Evolutionary conservation across 2,888 invertebrate genomes (phyloP), one percentile per base, ranked within the genome.

Genomic region (Zonitis immaculata): DNA sequence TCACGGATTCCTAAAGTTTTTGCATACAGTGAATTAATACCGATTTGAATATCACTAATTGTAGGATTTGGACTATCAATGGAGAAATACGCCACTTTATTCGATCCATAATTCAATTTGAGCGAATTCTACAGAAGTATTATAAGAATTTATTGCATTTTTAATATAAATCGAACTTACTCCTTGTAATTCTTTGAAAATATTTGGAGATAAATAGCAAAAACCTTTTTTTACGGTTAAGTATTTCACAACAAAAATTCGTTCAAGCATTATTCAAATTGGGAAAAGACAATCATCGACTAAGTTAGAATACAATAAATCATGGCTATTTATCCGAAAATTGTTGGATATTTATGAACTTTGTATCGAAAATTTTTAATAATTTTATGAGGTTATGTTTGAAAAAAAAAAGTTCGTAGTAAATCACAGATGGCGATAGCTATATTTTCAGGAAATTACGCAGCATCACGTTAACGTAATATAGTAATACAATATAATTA

Each of bases 11-110:
- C 81, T 5, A 88, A 69, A 56, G 78, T 71, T 56, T 79, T 77
- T 20, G 84, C 83, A 69, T 83, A 83, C 39, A 80, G 73, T 1
- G 84, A 79, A 67, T 82, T 83, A 32, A 86, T 77, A 9, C 82
- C 82, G 56, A 87, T 72, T 16, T 79, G 76, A 18, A 80, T 64
- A 52, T 65, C 65, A 25, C 56, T 39, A 25, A 70, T 61, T 26
- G 68, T 62, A 49, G 71, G 52, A 43, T 39, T 39, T 1, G 39
- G 39, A 3, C 20, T 20, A 18, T 66, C 69, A 59, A 76, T 70
- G 4, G 78, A 76, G 54, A 77, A 73, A 66, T 76, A 79, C 52
- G 72, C 72, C 39, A 60, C 62, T 55, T 77, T 77, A 44, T 78
- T 56, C 16, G 62, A 58, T 42, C 63, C 66, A 65, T 69, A 66